A percentile compares a stretch with the other conserved stretches of the same genome.
Evolutionary conservation across 2,888 invertebrate genomes (phyloP).

Genomic region (Phorcus lineatus): DNA sequence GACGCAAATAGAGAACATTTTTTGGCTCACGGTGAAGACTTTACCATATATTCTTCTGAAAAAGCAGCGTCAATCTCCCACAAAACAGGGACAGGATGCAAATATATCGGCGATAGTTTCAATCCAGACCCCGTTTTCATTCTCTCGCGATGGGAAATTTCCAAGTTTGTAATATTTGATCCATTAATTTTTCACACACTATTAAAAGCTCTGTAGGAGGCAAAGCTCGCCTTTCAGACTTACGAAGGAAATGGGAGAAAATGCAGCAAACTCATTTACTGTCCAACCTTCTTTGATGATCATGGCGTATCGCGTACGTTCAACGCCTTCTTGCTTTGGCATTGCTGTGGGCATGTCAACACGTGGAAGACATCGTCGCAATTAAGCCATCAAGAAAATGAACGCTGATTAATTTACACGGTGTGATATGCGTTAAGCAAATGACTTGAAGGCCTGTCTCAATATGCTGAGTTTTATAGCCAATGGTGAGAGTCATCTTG

Average conservation of each 20-base stretch:
- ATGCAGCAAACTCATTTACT: neutral
- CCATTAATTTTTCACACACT: conserved; percentile 15
- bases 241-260: neutral
- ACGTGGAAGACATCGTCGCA: neutral
- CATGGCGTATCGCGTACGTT: neutral
- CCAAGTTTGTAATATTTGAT: conserved; percentile 9
- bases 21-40: neutral
- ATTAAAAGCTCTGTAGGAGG: neutral
- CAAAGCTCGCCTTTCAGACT: no score
- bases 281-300: neutral
- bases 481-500: no score
- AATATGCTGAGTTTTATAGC: no score
- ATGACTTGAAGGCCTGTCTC: neutral
- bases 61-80: neutral
- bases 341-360: neutral
- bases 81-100: neutral
- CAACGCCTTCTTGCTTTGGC: neutral
- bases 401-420: neutral
- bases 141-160: neutral
- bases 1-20: neutral
- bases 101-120: neutral
- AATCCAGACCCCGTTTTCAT: neutral
- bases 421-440: neutral
- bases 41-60: neutral
- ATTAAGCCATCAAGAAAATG: conserved; percentile 13